Evolutionary conservation across 2,113 vertebrate genomes (phyloP).

Genomic region (Collichthys lucidus): DNA sequence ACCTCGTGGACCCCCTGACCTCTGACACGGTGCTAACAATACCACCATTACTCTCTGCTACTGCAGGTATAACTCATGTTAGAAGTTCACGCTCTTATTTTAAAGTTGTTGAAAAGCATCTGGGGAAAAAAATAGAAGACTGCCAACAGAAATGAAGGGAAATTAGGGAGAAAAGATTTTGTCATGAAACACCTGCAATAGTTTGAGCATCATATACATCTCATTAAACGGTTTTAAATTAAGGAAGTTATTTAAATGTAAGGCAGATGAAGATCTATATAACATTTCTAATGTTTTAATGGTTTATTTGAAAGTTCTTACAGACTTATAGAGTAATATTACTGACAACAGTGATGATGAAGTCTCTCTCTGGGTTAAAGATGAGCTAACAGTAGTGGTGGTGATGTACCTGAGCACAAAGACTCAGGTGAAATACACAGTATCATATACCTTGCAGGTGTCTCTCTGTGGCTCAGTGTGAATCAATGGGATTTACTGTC

Average conservation of each 20-base stretch:
- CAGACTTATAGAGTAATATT: not conserved
- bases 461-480: slow-evolving; percentile 63
- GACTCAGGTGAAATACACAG: slow-evolving; percentile 65
- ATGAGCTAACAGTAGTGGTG: slow-evolving; percentile 46
- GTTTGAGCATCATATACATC: not conserved
- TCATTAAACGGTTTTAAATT: not conserved
- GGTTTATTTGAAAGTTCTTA: not conserved
- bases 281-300: not conserved
- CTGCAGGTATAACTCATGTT: not conserved
- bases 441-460: slow-evolving; percentile 79
- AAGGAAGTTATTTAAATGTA: not conserved
- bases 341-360: slow-evolving; percentile 28
- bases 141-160: not conserved
- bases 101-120: not conserved
- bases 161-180: slow-evolving; percentile 6
- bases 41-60: slow-evolving; percentile 11
- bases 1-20: slow-evolving; percentile 40
- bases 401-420: slow-evolving; percentile 63
- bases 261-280: not conserved
- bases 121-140: not conserved
- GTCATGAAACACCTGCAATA: not conserved
- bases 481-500: slow-evolving; percentile 70
- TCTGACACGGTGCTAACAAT: slow-evolving; percentile 34
- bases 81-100: not conserved
- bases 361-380: slow-evolving; percentile 24